Evolutionary conservation across 2,797 vertebrate genomes (phyloP).

Genomic region (Macroramphosus scolopax): DNA sequence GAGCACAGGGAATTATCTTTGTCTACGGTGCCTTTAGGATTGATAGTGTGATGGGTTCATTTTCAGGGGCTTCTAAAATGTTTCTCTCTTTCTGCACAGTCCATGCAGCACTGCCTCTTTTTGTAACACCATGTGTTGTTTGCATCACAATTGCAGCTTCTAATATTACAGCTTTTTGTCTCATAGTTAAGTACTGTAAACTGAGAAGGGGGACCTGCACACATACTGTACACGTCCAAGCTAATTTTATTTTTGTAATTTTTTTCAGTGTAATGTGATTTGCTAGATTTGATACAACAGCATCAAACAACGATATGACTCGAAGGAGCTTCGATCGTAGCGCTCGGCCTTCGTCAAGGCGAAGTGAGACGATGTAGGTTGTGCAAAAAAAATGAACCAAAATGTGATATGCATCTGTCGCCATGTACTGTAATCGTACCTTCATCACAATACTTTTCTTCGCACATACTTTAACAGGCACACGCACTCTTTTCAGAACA

Average conservation of each 20-base stretch:
- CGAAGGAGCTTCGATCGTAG: no score
- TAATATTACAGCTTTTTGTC: slow-evolving; percentile 30
- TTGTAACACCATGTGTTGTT: slow-evolving; percentile 31
- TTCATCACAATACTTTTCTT: slow-evolving; percentile 10
- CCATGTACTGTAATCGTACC: slow-evolving; percentile 23
- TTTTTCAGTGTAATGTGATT: neutral
- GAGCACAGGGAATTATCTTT: slow-evolving; percentile 59
- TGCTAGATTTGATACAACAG: no score
- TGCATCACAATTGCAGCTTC: slow-evolving; percentile 31
- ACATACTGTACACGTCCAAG: slow-evolving; percentile 1
- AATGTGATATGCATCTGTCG: slow-evolving; percentile 30
- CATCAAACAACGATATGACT: no score
- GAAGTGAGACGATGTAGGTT: slow-evolving; percentile 4
- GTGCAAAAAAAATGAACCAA: slow-evolving; percentile 23
- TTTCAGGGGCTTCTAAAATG: slow-evolving; percentile 36
- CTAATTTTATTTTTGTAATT: neutral
- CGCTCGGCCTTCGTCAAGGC: neutral
- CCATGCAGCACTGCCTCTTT: slow-evolving; percentile 15
- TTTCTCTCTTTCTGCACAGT: no score
- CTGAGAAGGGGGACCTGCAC: slow-evolving; percentile 4
- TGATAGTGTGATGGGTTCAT: slow-evolving; percentile 55
- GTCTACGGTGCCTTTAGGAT: slow-evolving; percentile 77
- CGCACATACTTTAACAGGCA: no score
- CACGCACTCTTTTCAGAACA: slow-evolving; percentile 26
- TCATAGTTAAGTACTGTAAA: slow-evolving; percentile 25